Conservation (phyloP, 2,113 vertebrate genomes). For the Scolopax mira region DNA sequence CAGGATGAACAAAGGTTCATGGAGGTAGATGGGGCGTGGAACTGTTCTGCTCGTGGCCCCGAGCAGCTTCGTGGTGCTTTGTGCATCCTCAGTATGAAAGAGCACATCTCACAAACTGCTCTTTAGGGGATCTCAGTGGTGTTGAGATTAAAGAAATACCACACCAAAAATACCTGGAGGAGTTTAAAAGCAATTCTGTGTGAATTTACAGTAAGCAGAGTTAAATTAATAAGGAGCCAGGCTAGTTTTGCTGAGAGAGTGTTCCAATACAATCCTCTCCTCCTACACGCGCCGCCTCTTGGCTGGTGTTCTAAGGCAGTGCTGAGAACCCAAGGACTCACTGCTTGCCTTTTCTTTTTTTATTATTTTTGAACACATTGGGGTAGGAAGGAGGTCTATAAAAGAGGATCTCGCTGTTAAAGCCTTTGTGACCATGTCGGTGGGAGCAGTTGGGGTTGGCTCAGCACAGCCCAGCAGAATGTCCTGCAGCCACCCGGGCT, state of each 20-base stretch:
- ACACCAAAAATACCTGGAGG: neutral
- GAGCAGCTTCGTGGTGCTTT: neutral
- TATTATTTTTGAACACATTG: neutral
- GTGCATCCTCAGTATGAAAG: accelerated
- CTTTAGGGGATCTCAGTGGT: neutral
- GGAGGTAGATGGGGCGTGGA: neutral
- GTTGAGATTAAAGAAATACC: neutral
- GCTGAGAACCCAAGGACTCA: neutral
- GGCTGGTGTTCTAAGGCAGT: neutral
- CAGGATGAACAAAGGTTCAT: neutral
- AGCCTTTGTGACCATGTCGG: accelerated
- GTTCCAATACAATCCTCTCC: neutral
- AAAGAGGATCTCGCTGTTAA: neutral
- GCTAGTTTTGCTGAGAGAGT: neutral
- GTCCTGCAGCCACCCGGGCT: neutral
- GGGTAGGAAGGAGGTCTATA: neutral
- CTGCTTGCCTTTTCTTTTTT: neutral
- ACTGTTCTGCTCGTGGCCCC: neutral
- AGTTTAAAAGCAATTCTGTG: neutral
- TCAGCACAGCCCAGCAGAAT: accelerated
- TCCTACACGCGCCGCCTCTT: neutral
- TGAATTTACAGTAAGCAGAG: neutral
- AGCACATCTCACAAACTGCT: neutral
- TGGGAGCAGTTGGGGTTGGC: neutral
- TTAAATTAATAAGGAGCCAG: neutral